Conservation (phyloP, 2,113 vertebrate species). For the Apeltes quadracus region DNA sequence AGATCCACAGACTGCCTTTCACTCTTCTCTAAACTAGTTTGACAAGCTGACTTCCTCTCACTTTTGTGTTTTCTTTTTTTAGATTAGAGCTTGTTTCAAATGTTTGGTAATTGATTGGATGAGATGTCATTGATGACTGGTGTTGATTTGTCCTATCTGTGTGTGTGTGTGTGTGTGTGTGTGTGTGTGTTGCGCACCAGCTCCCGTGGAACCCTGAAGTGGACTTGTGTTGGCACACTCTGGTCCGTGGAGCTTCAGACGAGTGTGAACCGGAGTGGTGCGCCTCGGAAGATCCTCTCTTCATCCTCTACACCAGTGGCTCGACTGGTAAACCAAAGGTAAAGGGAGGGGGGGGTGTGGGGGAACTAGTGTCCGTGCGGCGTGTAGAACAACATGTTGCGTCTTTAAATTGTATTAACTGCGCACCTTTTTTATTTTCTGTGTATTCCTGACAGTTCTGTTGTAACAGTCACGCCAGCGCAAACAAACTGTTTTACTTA, state of each 20-base stretch:
- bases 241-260: conserved; percentile 80
- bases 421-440: too few relatives aligned
- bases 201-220: conserved; percentile 87
- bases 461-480: too few relatives aligned
- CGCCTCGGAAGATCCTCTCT: conserved; percentile 91
- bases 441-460: too few relatives aligned
- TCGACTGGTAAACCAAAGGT: conserved; percentile 98
- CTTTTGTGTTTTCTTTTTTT: conserved; percentile 16
- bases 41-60: conserved; percentile 35
- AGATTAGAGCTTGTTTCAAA: background rate
- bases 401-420: too few relatives aligned
- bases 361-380: background rate
- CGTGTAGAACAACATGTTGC: too few relatives aligned
- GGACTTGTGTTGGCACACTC: conserved; percentile 92
- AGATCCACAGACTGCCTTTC: background rate
- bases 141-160: conserved; percentile 1
- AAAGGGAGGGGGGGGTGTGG: background rate
- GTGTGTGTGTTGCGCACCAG: conserved; percentile 68
- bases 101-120: background rate
- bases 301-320: conserved; percentile 97
- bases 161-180: background rate
- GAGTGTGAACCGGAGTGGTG: conserved; percentile 97
- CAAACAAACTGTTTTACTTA: too few relatives aligned
- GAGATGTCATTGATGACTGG: background rate
- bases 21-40: background rate